Conservation (phyloP, 2,113 vertebrate species). For the Boulengeromyrus knoepffleri region DNA sequence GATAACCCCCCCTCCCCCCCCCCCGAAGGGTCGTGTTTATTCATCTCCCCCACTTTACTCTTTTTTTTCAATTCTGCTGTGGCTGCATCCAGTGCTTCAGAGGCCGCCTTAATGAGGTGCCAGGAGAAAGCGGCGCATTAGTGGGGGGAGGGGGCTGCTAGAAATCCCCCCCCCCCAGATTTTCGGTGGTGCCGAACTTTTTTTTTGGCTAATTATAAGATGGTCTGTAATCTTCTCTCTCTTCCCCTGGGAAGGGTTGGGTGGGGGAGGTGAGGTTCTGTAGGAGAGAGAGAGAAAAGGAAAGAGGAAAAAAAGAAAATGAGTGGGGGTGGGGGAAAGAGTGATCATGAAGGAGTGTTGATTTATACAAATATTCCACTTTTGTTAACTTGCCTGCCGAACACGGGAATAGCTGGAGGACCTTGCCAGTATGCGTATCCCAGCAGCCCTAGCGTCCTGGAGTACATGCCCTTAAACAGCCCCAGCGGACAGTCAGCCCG, state of each 20-base stretch:
- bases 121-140: background rate
- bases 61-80: conserved; percentile 26
- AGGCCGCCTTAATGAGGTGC: background rate
- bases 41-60: background rate
- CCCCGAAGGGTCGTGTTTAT: conserved; percentile 13
- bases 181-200: background rate
- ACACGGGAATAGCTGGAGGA: background rate
- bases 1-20: conserved; percentile 9
- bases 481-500: background rate
- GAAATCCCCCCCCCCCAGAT: background rate
- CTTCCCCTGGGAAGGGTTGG: background rate
- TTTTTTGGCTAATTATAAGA: conserved; percentile 8
- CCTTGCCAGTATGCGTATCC: background rate
- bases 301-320: background rate
- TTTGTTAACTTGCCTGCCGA: background rate
- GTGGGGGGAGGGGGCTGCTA: background rate
- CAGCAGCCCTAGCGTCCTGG: background rate
- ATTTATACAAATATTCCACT: background rate
- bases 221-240: background rate
- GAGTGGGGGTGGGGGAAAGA: background rate
- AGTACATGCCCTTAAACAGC: background rate
- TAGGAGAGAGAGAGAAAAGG: background rate
- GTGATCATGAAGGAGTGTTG: background rate
- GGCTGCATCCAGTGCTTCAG: conserved; percentile 22
- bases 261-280: background rate